A percentile compares a stretch with the other conserved stretches of the same genome.
Conservation (phyloP, 2,113 vertebrate genomes). For the Mesoclemmys tuberculata region DNA sequence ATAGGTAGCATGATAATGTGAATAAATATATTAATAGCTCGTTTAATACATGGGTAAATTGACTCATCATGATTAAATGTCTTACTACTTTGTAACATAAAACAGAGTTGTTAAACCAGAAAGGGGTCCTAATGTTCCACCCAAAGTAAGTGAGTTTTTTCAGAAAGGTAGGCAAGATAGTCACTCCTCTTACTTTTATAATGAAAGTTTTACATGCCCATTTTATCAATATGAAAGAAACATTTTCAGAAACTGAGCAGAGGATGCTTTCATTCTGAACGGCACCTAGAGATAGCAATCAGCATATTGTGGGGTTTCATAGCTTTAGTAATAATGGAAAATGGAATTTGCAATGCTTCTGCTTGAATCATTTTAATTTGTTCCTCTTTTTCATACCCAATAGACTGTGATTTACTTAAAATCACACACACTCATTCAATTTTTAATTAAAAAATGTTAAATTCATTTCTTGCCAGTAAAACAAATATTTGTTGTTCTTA, state of each 20-base stretch:
- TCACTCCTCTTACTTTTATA: background rate
- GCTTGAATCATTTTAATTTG: constrained; percentile 39
- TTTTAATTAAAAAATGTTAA: constrained; percentile 69
- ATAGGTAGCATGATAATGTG: background rate
- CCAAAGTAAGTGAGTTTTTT: background rate
- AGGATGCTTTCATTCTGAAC: constrained; percentile 5
- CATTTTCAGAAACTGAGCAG: background rate
- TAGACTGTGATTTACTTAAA: constrained; percentile 59
- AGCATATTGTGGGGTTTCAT: background rate
- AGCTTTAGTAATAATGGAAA: background rate
- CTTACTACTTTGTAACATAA: background rate
- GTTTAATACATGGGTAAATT: background rate
- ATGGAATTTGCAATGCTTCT: constrained; percentile 14
- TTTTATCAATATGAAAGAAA: background rate
- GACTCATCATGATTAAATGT: background rate
- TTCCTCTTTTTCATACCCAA: background rate
- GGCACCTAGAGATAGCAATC: background rate
- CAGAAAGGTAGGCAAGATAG: background rate
- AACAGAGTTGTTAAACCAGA: background rate
- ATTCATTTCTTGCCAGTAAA: constrained; percentile 53
- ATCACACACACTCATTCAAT: background rate
- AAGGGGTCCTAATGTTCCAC: background rate
- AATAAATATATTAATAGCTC: background rate
- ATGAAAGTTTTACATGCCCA: background rate
- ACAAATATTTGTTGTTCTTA: constrained; percentile 67